phyloP scores from a whole-genome alignment of 1,140 invertebrate species.

The Musca vetustissima region DNA sequence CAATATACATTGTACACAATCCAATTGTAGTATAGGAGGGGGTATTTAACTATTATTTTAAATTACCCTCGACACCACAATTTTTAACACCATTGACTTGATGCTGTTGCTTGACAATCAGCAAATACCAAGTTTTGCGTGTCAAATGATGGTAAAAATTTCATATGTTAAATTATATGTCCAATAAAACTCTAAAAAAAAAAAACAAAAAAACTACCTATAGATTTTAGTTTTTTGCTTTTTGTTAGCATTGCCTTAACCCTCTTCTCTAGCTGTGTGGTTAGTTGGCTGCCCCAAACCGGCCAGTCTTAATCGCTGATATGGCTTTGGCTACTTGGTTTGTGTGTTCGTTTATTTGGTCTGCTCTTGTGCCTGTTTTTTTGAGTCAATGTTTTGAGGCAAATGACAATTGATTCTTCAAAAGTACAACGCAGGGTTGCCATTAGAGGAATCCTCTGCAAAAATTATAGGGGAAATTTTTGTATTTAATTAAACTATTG shows the following conservation, averaged over 20 bases:
- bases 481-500: too few species aligned
- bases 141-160: slow-evolving; percentile 23
- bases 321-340: too few species aligned
- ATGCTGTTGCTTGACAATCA: neutral
- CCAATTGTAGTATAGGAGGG: too few species aligned
- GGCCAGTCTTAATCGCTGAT: too few species aligned
- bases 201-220: too few species aligned
- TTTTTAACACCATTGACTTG: neutral
- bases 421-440: neutral
- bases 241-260: slow-evolving; percentile 23
- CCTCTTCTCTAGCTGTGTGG: neutral
- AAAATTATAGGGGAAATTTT: too few species aligned
- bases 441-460: too few species aligned
- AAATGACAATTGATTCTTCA: slow-evolving; percentile 24
- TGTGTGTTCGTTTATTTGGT: neutral
- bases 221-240: neutral
- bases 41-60: neutral
- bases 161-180: slow-evolving; percentile 22
- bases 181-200: neutral
- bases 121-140: slow-evolving; percentile 11
- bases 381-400: neutral
- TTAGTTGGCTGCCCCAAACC: too few species aligned
- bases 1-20: too few species aligned
- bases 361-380: too few species aligned
- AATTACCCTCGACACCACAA: neutral